Percentiles rank a stretch among this genome's conserved stretches.
phyloP scores from a whole-genome alignment of 2,888 invertebrate species.

The Acrobasis suavella region DNA sequence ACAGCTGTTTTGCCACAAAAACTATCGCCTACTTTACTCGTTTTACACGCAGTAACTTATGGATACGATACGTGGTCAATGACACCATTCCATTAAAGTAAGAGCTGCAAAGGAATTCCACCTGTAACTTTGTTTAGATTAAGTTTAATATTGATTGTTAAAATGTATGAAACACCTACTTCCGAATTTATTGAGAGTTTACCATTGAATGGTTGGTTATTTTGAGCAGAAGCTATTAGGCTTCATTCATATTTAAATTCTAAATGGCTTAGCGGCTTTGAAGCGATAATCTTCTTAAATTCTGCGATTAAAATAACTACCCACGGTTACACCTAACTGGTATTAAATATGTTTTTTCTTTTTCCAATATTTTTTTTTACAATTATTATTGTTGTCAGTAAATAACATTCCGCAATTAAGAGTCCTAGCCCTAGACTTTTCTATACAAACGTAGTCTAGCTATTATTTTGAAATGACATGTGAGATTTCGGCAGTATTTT shows the following conservation, averaged over 20 bases:
- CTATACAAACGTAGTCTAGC: too few species aligned
- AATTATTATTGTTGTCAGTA: too few species aligned
- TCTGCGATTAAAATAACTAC: background rate
- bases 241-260: conserved; percentile 1
- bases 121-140: background rate
- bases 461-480: too few species aligned
- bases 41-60: conserved; percentile 20
- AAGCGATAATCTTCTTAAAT: background rate
- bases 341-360: too few species aligned
- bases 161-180: background rate
- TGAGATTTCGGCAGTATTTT: too few species aligned
- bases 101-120: background rate
- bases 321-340: background rate
- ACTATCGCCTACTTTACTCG: conserved; percentile 20
- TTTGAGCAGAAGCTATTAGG: background rate
- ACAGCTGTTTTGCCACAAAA: conserved; percentile 25
- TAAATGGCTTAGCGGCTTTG: background rate
- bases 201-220: background rate
- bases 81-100: conserved; percentile 18
- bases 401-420: too few species aligned
- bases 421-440: too few species aligned
- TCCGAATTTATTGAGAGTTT: conserved; percentile 2
- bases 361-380: too few species aligned
- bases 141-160: conserved; percentile 7
- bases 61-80: conserved; percentile 21